A percentile compares a stretch with the other conserved stretches of the same genome.
Evolutionary conservation across 2,797 vertebrate species (phyloP).

Genomic region (Phrynocephalus forsythii): DNA sequence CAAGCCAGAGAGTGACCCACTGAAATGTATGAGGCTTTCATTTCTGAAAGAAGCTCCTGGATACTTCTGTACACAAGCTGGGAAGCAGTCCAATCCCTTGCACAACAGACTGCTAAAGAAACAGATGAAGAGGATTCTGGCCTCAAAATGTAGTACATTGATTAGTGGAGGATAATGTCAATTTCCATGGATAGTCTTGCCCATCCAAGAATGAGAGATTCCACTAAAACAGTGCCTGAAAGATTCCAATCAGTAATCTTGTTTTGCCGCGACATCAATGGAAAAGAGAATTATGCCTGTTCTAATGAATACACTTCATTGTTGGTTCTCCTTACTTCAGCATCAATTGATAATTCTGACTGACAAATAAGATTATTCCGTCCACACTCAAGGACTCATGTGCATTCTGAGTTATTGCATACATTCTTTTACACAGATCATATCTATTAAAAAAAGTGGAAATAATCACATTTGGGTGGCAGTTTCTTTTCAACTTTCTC

Average conservation of each 20-base stretch:
- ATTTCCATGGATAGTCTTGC: not conserved
- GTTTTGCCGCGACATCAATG: not conserved
- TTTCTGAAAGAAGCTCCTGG: no score
- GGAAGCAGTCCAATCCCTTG: no score
- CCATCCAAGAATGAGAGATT: not conserved
- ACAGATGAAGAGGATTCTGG: no score
- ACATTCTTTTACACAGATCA: not conserved
- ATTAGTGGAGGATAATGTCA: not conserved
- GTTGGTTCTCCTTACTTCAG: not conserved
- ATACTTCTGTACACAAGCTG: no score
- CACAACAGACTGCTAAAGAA: no score
- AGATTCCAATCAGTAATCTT: not conserved
- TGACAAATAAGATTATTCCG: not conserved
- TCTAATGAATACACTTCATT: not conserved
- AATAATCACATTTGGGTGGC: constrained; percentile 18
- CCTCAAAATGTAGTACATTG: not conserved
- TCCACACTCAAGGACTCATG: no score
- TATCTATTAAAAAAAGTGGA: not conserved
- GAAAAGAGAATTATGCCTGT: not conserved
- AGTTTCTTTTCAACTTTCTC: constrained; percentile 61
- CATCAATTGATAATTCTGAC: not conserved
- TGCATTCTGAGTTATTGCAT: not conserved
- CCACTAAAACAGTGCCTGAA: not conserved
- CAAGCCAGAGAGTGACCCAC: no score
- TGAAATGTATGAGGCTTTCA: no score